phyloP scores from a whole-genome alignment of 2,888 invertebrate genomes.

The Pelosia muscerda region DNA sequence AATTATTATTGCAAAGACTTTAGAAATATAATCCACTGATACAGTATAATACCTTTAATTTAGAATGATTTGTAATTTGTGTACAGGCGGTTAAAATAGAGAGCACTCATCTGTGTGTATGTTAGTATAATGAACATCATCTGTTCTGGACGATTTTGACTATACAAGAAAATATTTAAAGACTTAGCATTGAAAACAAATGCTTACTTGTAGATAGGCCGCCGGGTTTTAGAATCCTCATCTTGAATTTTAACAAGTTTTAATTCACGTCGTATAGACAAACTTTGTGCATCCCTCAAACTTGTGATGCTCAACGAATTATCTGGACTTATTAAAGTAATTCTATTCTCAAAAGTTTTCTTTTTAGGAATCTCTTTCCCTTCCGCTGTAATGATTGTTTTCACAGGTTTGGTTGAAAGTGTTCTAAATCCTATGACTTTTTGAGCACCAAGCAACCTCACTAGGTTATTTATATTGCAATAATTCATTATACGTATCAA shows the following conservation, averaged over 20 bases:
- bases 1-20: background rate
- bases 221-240: constrained; percentile 88
- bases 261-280: constrained; percentile 89
- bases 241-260: constrained; percentile 90
- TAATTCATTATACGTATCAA: constrained; percentile 37
- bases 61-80: background rate
- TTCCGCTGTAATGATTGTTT: constrained; percentile 67
- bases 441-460: constrained; percentile 56
- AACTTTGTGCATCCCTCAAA: constrained; percentile 89
- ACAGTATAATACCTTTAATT: background rate
- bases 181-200: background rate
- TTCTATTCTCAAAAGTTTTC: constrained; percentile 79
- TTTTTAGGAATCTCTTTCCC: constrained; percentile 81
- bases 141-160: background rate
- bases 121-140: no score
- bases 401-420: constrained; percentile 60
- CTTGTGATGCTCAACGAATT: constrained; percentile 87
- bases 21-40: background rate
- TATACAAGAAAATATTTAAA: background rate
- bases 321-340: constrained; percentile 89
- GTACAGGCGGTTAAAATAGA: background rate
- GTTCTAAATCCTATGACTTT: constrained; percentile 63
- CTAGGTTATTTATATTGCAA: constrained; percentile 65
- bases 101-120: background rate
- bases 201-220: constrained; percentile 89